Conservation (phyloP, 2,113 vertebrate genomes). For the Panthera uncia region DNA sequence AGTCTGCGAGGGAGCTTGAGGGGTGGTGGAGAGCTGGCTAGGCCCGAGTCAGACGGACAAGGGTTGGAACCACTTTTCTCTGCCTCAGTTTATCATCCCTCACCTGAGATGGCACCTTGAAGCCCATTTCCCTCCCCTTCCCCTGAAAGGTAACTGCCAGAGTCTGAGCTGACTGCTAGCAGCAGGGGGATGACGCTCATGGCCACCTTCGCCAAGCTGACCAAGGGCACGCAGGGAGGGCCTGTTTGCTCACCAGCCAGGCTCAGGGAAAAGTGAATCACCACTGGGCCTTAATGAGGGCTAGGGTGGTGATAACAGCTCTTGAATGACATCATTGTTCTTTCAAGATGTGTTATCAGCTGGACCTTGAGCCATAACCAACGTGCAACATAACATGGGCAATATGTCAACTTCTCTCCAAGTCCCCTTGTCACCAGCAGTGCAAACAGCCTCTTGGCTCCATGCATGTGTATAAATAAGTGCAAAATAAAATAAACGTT, state of each 20-base stretch:
- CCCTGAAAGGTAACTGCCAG: background rate
- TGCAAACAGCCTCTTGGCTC: background rate
- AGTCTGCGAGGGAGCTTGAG: background rate
- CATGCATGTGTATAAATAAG: background rate
- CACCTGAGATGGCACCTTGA: background rate
- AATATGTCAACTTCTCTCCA: background rate
- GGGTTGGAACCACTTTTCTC: background rate
- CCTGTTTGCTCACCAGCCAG: background rate
- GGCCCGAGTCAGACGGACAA: accelerated
- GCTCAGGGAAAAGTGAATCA: background rate
- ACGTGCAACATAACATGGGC: background rate
- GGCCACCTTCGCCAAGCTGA: background rate
- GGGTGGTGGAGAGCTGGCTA: background rate
- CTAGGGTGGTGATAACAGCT: background rate
- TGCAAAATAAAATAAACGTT: background rate
- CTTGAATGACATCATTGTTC: background rate
- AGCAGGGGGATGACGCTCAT: background rate
- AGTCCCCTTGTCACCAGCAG: background rate
- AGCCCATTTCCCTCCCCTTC: background rate
- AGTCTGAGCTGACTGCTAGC: background rate
- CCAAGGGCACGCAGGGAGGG: background rate
- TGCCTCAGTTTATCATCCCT: background rate
- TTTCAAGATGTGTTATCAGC: background rate
- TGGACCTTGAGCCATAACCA: background rate
- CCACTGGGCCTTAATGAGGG: background rate